Conservation (phyloP, 2,113 vertebrate species). For the Entosphenus tridentatus region DNA sequence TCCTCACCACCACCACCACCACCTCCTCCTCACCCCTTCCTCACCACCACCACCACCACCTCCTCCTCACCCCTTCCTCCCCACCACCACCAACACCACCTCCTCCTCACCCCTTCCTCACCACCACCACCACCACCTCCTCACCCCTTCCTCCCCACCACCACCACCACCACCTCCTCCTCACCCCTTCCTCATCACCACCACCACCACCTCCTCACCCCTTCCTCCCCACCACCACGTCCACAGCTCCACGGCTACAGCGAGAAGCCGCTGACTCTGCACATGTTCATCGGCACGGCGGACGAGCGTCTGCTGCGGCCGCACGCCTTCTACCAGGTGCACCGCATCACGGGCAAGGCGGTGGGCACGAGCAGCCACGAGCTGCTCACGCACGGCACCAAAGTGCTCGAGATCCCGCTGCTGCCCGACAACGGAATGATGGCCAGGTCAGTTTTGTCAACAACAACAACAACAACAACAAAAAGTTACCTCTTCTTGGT, state of each 20-base stretch:
- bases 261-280: slow-evolving; percentile 57
- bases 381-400: slow-evolving; percentile 53
- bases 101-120: background rate
- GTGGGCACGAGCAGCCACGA: slow-evolving; percentile 67
- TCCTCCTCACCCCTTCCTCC: background rate
- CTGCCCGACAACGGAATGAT: slow-evolving; percentile 68
- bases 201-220: too few relatives aligned
- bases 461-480: too few relatives aligned
- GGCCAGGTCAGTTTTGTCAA: slow-evolving; percentile 40
- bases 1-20: too few relatives aligned
- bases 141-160: background rate
- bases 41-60: background rate
- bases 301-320: slow-evolving; percentile 58
- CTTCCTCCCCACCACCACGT: background rate
- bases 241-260: slow-evolving; percentile 45
- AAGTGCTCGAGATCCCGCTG: slow-evolving; percentile 57
- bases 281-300: slow-evolving; percentile 72
- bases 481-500: too few relatives aligned
- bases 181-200: slow-evolving; percentile 9
- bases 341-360: slow-evolving; percentile 69
- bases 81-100: too few relatives aligned
- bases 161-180: background rate
- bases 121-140: background rate
- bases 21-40: background rate
- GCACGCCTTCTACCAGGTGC: slow-evolving; percentile 73